A percentile compares a stretch with the other conserved stretches of the same genome.
These are phyloP conservation scores for Lanius collurio DNA, from an alignment of 2,113 vertebrate species.

Conservation along the genomic window DNA sequence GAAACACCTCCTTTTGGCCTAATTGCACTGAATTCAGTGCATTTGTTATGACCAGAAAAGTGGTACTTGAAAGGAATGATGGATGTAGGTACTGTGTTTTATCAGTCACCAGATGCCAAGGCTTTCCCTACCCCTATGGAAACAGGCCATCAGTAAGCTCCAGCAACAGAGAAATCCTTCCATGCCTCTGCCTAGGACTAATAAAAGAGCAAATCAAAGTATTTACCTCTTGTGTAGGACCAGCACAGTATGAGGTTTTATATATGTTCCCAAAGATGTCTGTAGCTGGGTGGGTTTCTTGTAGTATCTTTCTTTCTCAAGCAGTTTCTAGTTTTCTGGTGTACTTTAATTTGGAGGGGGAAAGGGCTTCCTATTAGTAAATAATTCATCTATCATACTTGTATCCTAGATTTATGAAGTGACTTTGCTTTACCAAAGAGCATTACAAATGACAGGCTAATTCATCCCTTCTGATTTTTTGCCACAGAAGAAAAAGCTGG, in stretches of 20 bases:
- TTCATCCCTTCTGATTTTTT: slow-evolving; percentile 33
- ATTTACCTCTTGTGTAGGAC: background rate
- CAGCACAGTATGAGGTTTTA: background rate
- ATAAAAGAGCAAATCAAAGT: background rate
- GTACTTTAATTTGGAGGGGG: background rate
- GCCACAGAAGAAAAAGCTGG: background rate
- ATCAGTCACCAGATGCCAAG: background rate
- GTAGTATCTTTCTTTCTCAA: background rate
- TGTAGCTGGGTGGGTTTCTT: background rate
- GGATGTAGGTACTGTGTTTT: background rate
- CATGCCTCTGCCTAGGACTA: background rate
- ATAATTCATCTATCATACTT: slow-evolving; percentile 26
- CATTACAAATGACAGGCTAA: slow-evolving; percentile 22
- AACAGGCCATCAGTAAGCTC: background rate
- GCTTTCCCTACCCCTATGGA: background rate
- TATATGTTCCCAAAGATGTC: background rate
- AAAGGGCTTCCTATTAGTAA: slow-evolving; percentile 15
- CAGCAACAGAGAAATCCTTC: background rate
- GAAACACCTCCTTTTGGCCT: slow-evolving; percentile 1
- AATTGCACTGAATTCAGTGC: background rate
- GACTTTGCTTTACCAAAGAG: slow-evolving; percentile 2
- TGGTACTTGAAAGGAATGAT: background rate
- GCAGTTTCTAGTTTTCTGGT: background rate
- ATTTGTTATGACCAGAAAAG: background rate
- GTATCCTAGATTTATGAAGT: slow-evolving; percentile 12